Evolutionary conservation across 2,888 invertebrate species (phyloP), one percentile per base, ranked within the genome.

Genomic region (Rugalucina vietnamica): DNA sequence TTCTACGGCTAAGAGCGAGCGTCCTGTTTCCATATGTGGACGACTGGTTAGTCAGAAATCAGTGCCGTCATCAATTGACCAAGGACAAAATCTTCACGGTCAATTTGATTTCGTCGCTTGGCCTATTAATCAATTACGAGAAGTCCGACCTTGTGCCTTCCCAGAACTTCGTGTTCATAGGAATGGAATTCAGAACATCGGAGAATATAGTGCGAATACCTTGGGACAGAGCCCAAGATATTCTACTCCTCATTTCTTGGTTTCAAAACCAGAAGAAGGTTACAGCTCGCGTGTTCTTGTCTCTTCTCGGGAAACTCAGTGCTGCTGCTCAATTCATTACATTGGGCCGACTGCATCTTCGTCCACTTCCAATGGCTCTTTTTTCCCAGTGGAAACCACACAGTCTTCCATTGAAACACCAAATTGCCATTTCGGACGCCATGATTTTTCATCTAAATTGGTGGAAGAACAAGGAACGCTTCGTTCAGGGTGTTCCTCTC

Each of bases 131-230:
- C 24, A 60, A 57, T 18, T 32, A 39, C 27, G 78, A 82, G 65
- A 75, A 82, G 37, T 82, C 82, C 8, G 78, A 82, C 0, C 18
- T 82, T 14, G 37, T 29, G 29, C 69, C 82, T 10, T 82, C 82
- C 29, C 82, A 82, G 78, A 50, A 82, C 49, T 82, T 77, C 43
- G n/a, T 34, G 8, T 82, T 74, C 43, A 49, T 82, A 18, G 78
- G 76, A 24, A 54, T 76, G 29, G 57, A 60, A 24, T 81, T 70
- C 49, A 21, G 1, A 1, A 76, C 72, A 2, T 1, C 36, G 14
- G 27, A 36, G 21, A 49, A 49, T 14, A 43, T 24, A 27, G 49
- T 73, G 5, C 1, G 49, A 29, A 32, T 73, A 4, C 73, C 73
- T 8, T 18, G 18, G 21, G 43, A 39, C 73, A 49, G 73, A 49